Conservation (phyloP, 1,140 invertebrate species). For the Latrodectus geometricus region DNA sequence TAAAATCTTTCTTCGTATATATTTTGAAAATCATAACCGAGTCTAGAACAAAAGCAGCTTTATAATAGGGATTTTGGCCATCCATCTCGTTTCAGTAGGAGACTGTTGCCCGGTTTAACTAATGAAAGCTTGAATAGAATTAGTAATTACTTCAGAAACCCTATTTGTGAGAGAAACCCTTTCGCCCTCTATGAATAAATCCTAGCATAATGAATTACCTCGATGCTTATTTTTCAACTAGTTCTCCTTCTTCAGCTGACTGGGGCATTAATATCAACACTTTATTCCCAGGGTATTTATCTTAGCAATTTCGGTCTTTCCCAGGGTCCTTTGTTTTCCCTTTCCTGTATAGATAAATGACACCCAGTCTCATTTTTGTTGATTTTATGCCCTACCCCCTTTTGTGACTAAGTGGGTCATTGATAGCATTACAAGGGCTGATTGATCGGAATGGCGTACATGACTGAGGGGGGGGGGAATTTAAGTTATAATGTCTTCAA, state of each 20-base stretch:
- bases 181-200: conserved; percentile 22
- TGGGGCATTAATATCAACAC: conserved; percentile 38
- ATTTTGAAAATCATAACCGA: neutral
- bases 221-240: conserved; percentile 31
- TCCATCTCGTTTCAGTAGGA: neutral
- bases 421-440: neutral
- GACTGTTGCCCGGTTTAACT: conserved; percentile 18
- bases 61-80: neutral
- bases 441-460: neutral
- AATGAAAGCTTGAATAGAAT: conserved; percentile 29
- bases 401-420: neutral
- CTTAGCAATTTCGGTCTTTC: conserved; percentile 31
- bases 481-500: neutral
- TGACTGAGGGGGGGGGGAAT: neutral
- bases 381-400: neutral
- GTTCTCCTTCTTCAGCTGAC: neutral
- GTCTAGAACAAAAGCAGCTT: conserved; percentile 8
- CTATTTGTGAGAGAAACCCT: conserved; percentile 6
- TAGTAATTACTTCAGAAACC: conserved; percentile 41
- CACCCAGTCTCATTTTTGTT: neutral
- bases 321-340: conserved; percentile 11
- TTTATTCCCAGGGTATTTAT: conserved; percentile 26
- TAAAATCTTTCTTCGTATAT: neutral
- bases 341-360: conserved; percentile 5
- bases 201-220: conserved; percentile 31